These are phyloP conservation scores for Thrips palmi DNA, from an alignment of 1,140 invertebrate genomes.

Conservation along the genomic window DNA sequence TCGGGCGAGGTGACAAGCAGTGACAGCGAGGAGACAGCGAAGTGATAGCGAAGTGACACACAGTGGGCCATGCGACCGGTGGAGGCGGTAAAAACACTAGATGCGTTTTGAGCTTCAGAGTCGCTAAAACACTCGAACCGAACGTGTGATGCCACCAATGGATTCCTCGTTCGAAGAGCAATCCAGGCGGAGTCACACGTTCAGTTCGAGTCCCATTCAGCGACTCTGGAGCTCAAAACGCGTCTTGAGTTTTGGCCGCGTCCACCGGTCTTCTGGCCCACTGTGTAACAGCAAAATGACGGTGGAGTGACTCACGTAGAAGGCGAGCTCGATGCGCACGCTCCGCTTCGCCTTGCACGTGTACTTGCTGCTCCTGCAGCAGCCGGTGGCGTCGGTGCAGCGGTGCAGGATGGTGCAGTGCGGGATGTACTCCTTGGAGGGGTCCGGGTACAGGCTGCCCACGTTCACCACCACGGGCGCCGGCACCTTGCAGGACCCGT, in stretches of 20 bases:
- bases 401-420: conserved; percentile 53
- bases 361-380: conserved; percentile 37
- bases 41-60: too few species aligned
- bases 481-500: conserved; percentile 41
- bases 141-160: not conserved
- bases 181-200: not conserved
- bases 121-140: not conserved
- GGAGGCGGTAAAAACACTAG: not conserved
- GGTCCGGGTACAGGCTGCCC: conserved; percentile 39
- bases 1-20: too few species aligned
- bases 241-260: not conserved
- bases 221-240: not conserved
- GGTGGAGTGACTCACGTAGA: conserved; percentile 40
- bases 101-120: not conserved
- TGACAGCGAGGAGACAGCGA: too few species aligned
- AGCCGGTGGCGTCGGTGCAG: conserved; percentile 60
- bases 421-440: conserved; percentile 47
- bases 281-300: conserved; percentile 9
- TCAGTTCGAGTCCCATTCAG: not conserved
- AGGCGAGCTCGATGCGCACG: conserved; percentile 41
- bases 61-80: too few species aligned
- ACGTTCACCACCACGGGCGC: conserved; percentile 38
- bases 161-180: not conserved
- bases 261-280: not conserved
- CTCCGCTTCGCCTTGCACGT: conserved; percentile 45